Conservation (phyloP, 2,797 vertebrate species). For the Mus spretus region DNA sequence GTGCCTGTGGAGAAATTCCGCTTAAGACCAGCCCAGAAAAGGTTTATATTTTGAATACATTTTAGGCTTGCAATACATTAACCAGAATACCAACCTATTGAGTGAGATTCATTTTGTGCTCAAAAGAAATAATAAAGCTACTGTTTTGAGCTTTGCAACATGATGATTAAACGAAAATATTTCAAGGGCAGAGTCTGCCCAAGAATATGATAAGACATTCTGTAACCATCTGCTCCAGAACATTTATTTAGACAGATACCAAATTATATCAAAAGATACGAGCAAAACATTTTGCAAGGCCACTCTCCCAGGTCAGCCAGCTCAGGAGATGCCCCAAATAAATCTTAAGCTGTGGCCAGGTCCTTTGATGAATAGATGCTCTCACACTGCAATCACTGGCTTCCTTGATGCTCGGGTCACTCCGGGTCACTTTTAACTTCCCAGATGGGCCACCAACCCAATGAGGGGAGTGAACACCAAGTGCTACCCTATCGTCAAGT, state of each 20-base stretch:
- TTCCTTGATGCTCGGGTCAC: not conserved
- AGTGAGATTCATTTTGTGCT: slow-evolving; percentile 26
- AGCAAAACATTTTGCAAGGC: slow-evolving; percentile 61
- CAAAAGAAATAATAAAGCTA: slow-evolving; percentile 14
- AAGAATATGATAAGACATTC: slow-evolving; percentile 72
- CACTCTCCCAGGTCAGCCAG: slow-evolving; percentile 52
- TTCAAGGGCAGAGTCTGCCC: slow-evolving; percentile 74
- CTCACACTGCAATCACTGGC: not conserved
- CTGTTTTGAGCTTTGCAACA: slow-evolving; percentile 55
- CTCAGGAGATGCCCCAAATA: slow-evolving; percentile 14
- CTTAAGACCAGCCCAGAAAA: slow-evolving; percentile 24
- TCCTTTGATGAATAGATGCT: slow-evolving; percentile 27
- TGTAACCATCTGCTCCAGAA: slow-evolving; percentile 67
- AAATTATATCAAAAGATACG: slow-evolving; percentile 73
- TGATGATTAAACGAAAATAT: slow-evolving; percentile 73
- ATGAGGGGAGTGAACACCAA: not conserved
- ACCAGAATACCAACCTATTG: slow-evolving; percentile 13
- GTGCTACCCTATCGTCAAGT: not conserved
- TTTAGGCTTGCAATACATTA: slow-evolving; percentile 56
- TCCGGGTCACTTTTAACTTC: slow-evolving; percentile 28
- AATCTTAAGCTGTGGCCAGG: slow-evolving; percentile 7
- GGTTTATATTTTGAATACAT: not conserved
- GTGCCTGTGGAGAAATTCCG: slow-evolving; percentile 30
- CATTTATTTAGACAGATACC: slow-evolving; percentile 69
- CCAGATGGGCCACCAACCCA: not conserved